A percentile compares a stretch with the other conserved stretches of the same genome.
Evolutionary conservation across 2,797 vertebrate species (phyloP).

Genomic region (Hypotaenidia philippensis): DNA sequence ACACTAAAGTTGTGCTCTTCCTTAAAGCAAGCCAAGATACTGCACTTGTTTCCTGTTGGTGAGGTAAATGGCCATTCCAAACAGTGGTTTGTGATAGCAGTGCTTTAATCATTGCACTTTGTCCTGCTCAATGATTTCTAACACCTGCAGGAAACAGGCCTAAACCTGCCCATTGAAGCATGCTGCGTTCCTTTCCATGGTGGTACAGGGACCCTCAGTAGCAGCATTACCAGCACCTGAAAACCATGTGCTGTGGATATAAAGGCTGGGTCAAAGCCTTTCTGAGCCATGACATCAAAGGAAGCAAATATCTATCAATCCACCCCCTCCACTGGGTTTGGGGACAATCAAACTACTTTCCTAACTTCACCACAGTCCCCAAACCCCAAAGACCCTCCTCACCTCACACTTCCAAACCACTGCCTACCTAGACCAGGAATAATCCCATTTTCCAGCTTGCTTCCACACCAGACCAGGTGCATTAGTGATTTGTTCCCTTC

Average conservation of each 20-base stretch:
- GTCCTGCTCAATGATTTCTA: not conserved
- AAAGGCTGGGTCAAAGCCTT: not conserved
- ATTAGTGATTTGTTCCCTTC: not conserved
- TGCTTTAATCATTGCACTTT: not conserved
- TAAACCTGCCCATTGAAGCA: not conserved
- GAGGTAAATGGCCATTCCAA: not conserved
- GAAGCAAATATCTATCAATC: not conserved
- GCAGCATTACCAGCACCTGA: fast-evolving
- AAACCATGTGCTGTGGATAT: fast-evolving
- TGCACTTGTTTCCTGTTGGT: not conserved
- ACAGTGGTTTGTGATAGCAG: not conserved
- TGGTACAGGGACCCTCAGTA: not conserved
- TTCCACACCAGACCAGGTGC: not conserved
- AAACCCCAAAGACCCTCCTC: not conserved
- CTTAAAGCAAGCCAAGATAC: not conserved
- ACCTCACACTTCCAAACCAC: not conserved
- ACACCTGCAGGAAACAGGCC: not conserved
- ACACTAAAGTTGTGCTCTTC: not conserved
- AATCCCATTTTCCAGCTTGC: not conserved
- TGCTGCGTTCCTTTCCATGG: fast-evolving
- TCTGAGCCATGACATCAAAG: not conserved
- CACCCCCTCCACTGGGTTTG: not conserved
- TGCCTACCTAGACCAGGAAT: not conserved
- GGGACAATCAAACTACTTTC: not conserved
- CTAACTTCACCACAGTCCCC: not conserved